Conservation (phyloP, 2,113 vertebrate species). For the Phocoena sinus region DNA sequence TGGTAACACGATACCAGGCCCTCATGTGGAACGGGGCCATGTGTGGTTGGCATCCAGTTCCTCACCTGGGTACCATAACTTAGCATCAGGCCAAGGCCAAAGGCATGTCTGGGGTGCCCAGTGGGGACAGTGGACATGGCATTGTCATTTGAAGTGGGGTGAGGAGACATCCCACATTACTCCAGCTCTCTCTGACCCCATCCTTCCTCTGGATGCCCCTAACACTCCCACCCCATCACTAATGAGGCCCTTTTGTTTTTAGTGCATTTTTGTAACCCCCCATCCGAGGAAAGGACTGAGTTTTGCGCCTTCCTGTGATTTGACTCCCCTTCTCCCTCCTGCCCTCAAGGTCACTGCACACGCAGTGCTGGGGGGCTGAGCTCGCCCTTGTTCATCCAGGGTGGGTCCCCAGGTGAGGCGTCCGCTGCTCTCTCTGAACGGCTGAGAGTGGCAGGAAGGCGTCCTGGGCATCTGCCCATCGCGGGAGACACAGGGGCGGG, state of each 20-base stretch:
- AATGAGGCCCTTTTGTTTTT: rapidly evolving
- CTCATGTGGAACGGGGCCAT: rapidly evolving
- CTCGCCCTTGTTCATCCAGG: rapidly evolving
- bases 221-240: rapidly evolving
- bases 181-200: rapidly evolving
- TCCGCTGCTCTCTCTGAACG: rapidly evolving
- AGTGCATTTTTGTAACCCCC: background rate
- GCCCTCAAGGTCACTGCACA: rapidly evolving
- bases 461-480: rapidly evolving
- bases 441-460: background rate
- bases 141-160: background rate
- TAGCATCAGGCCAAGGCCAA: background rate
- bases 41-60: background rate
- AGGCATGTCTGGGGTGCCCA: background rate
- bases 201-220: background rate
- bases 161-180: rapidly evolving
- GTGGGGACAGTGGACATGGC: rapidly evolving
- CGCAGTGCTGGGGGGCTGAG: rapidly evolving
- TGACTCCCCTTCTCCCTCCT: too few species aligned
- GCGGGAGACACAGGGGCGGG: rapidly evolving
- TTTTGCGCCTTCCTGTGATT: rapidly evolving
- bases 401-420: rapidly evolving
- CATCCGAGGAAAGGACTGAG: rapidly evolving
- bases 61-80: background rate
- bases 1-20: rapidly evolving